phyloP scores from a whole-genome alignment of 2,113 vertebrate species.

The Vidua chalybeata region DNA sequence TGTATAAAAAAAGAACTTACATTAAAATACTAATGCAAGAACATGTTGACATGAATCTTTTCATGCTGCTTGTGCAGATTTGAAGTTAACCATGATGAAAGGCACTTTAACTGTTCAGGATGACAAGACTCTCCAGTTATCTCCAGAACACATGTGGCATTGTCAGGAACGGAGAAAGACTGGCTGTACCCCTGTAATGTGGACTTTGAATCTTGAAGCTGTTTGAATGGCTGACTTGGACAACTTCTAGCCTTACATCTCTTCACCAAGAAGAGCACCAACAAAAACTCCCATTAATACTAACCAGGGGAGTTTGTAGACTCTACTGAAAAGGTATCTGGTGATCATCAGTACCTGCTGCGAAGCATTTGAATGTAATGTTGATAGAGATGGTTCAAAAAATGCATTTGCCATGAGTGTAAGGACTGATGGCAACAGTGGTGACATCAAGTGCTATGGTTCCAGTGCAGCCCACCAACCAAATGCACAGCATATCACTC shows the following conservation, averaged over 20 bases:
- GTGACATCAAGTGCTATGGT: accelerated
- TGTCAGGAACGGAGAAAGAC: background rate
- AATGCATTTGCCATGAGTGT: background rate
- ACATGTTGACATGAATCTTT: background rate
- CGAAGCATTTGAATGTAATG: background rate
- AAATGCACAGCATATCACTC: background rate
- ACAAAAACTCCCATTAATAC: background rate
- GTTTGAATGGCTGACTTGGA: background rate
- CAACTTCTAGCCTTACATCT: background rate
- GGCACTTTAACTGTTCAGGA: background rate
- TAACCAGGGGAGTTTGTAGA: accelerated
- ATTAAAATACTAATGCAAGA: background rate
- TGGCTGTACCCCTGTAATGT: background rate
- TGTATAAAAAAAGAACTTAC: background rate
- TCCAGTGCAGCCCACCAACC: background rate
- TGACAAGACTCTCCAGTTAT: background rate
- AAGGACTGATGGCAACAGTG: background rate
- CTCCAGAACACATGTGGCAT: background rate
- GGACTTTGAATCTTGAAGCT: background rate
- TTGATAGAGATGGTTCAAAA: background rate
- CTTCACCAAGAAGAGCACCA: background rate
- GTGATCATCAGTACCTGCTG: background rate
- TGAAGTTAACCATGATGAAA: background rate
- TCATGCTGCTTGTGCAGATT: background rate
- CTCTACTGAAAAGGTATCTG: background rate